These are phyloP conservation scores for Neolamprologus toae DNA, from an alignment of 2,113 vertebrate genomes.

Conservation along the genomic window DNA sequence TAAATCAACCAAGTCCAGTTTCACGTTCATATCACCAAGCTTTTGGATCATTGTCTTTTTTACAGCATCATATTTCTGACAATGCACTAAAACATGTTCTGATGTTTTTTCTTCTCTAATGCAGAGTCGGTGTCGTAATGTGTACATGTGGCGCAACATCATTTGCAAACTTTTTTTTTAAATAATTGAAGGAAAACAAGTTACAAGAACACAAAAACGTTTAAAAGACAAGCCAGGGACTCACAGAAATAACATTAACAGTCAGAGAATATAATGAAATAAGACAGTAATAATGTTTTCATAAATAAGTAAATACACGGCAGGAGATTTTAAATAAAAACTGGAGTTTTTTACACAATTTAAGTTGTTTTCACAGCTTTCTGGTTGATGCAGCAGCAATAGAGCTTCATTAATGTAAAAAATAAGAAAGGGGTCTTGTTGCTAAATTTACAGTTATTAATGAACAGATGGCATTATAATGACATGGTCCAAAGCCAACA, in stretches of 20 bases:
- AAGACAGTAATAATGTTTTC: background rate
- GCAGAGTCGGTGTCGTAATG: background rate
- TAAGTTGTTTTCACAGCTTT: background rate
- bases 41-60: background rate
- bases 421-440: rapidly evolving
- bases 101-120: background rate
- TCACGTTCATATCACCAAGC: background rate
- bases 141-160: rapidly evolving
- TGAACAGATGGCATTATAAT: background rate
- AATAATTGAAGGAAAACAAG: background rate
- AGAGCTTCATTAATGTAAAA: background rate
- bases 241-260: rapidly evolving
- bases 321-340: background rate
- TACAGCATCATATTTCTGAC: background rate
- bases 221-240: background rate
- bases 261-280: background rate
- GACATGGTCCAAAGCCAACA: background rate
- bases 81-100: rapidly evolving
- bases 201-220: background rate
- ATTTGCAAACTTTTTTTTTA: background rate
- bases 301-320: background rate
- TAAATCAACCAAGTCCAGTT: background rate
- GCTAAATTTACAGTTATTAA: background rate
- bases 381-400: background rate
- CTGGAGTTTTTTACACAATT: background rate